phyloP scores from a whole-genome alignment of 2,888 invertebrate species.

The Cataglyphis albicans region DNA sequence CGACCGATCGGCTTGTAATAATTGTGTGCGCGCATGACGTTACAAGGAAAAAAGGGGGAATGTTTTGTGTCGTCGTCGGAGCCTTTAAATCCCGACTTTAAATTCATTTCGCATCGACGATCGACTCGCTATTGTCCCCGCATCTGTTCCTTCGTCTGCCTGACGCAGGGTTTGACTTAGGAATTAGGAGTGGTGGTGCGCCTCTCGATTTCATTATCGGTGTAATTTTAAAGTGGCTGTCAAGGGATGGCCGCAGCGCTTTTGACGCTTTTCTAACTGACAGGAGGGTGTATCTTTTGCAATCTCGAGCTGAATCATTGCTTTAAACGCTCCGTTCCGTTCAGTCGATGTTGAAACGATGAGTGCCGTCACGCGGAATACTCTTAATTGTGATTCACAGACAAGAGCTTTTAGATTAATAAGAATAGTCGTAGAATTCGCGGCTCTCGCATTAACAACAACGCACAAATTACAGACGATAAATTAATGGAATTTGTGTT shows the following conservation, averaged over 20 bases:
- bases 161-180: slow-evolving; percentile 80
- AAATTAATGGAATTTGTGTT: not conserved
- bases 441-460: not conserved
- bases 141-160: slow-evolving; percentile 83
- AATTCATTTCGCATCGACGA: slow-evolving; percentile 85
- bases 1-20: slow-evolving; percentile 85
- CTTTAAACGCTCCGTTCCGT: slow-evolving; percentile 74
- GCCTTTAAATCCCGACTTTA: slow-evolving; percentile 83
- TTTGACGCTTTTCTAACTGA: slow-evolving; percentile 79
- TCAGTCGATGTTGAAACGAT: slow-evolving; percentile 54
- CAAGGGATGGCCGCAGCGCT: slow-evolving; percentile 78
- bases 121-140: slow-evolving; percentile 83
- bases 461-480: no score
- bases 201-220: slow-evolving; percentile 85
- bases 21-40: slow-evolving; percentile 77
- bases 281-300: slow-evolving; percentile 68
- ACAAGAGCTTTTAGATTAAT: slow-evolving; percentile 66
- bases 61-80: slow-evolving; percentile 70
- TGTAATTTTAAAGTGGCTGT: slow-evolving; percentile 86
- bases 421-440: slow-evolving; percentile 17
- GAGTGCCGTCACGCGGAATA: slow-evolving; percentile 62
- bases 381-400: slow-evolving; percentile 56
- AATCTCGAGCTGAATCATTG: slow-evolving; percentile 77
- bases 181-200: slow-evolving; percentile 78
- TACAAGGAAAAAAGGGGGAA: slow-evolving; percentile 57